Evolutionary conservation across 2,888 invertebrate genomes (phyloP), one percentile per base, ranked within the genome.

Genomic region (Campoplex nolae): DNA sequence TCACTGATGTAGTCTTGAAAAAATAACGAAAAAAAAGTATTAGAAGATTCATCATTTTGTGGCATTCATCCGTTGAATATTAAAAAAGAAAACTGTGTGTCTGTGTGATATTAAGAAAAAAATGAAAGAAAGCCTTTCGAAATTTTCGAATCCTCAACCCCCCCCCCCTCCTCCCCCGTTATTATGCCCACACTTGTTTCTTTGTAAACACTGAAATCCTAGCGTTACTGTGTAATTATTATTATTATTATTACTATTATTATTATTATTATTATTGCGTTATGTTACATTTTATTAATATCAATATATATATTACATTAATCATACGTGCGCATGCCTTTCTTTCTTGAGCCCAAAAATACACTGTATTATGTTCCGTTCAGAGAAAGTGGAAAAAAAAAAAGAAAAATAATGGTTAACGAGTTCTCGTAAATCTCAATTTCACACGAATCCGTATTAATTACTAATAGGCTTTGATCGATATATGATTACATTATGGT

Each of bases 261-360:
- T 38, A 38, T 38, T 38, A 38, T 38, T 38, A 38, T 92, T 92
- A 93, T 93, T 93, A 93, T 93, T 93, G 93, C 92, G 94, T 94
- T 93, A 93, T 93, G 94, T 94, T 94, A 93, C 91, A 93, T 92
- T 94, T 94, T 93, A 94, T 94, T 92, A 92, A 93, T 93, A 93
- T 92, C 93, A 94, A 93, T 94, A 94, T 87, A 71, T 71, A 87
- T 93, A 94, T 93, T 93, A 92, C 92, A 93, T 93, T 92, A 93
- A 93, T 93, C 91, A 90, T 92, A 91, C 81, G 83, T 90, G 90
- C 91, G 91, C 62, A 62, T 91, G 91, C 90, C 90, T 92, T 88
- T 88, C 88, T 91, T 90, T 90, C 88, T 90, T 90, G 85, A 86
- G 88, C 90, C 91, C 89, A 88, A 84, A 88, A n/a, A 62, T 62